Percentiles rank a stretch among this genome's conserved stretches.
Conservation (phyloP, 2,888 invertebrate genomes). For the Caenorhabditis wallacei region DNA sequence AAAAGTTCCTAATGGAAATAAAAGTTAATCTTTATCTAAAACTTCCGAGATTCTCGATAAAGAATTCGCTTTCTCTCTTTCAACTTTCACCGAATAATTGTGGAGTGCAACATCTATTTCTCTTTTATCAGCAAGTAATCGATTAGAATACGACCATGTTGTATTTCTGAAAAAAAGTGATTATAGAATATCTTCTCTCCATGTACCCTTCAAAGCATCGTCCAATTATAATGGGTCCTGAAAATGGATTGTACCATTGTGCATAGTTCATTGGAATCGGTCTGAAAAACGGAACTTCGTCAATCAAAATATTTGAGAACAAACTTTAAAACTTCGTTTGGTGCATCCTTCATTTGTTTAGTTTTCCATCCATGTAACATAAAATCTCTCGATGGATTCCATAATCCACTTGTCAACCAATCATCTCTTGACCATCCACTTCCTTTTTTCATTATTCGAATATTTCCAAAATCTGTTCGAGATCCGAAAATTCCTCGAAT, state of each 20-base stretch:
- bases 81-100: constrained; percentile 14
- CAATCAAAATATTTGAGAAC: too few relatives aligned
- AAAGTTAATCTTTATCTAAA: constrained; percentile 12
- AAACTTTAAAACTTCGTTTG: constrained; percentile 9
- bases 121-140: constrained; percentile 15
- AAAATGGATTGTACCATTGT: constrained; percentile 58
- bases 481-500: constrained; percentile 69
- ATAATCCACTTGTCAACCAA: constrained; percentile 62
- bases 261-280: constrained; percentile 30
- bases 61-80: constrained; percentile 25
- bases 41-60: constrained; percentile 3
- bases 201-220: constrained; percentile 52
- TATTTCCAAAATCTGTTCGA: constrained; percentile 39
- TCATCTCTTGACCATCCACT: constrained; percentile 63
- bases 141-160: constrained; percentile 49
- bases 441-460: constrained; percentile 54
- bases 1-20: too few relatives aligned
- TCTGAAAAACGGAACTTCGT: too few relatives aligned
- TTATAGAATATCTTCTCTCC: neutral
- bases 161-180: constrained; percentile 36
- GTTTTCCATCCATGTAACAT: constrained; percentile 64
- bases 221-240: constrained; percentile 32
- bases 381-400: constrained; percentile 57
- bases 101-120: constrained; percentile 4
- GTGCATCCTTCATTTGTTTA: constrained; percentile 12